phyloP scores from a whole-genome alignment of 2,797 vertebrate species.

The Crocodylus rhombifer region DNA sequence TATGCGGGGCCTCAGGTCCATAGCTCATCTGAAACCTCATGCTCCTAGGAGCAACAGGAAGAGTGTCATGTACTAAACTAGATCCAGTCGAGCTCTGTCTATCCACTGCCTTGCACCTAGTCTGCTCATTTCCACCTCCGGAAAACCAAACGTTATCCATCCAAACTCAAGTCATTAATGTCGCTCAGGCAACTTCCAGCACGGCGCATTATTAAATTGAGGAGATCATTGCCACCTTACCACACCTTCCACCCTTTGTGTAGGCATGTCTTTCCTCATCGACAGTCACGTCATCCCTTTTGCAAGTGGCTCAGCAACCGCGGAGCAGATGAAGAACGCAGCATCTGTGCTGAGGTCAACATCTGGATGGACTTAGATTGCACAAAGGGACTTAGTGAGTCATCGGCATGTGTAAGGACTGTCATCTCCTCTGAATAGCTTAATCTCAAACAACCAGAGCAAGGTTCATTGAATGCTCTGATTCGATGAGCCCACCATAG shows the following conservation, averaged over 20 bases:
- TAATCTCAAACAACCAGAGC: slow-evolving; percentile 55
- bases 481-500: slow-evolving; percentile 6
- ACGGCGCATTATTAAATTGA: background rate
- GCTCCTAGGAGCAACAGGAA: background rate
- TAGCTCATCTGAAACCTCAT: background rate
- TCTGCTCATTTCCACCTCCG: background rate
- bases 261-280: slow-evolving; percentile 47
- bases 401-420: slow-evolving; percentile 68
- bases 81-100: background rate
- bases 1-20: background rate
- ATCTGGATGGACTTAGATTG: slow-evolving; percentile 79
- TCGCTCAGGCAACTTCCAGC: slow-evolving; percentile 14
- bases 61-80: slow-evolving; percentile 6
- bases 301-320: slow-evolving; percentile 42
- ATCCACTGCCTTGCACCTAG: background rate
- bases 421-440: slow-evolving; percentile 70
- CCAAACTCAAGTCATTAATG: background rate
- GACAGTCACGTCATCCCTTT: slow-evolving; percentile 53
- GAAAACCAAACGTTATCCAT: background rate
- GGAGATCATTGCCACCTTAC: slow-evolving; percentile 42
- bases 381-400: slow-evolving; percentile 76
- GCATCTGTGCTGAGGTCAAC: slow-evolving; percentile 74
- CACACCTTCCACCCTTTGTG: slow-evolving; percentile 32
- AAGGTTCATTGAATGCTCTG: background rate
- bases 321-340: slow-evolving; percentile 41